Conservation (phyloP, 1,140 invertebrate genomes). For the Lordiphosa stackelbergi region DNA sequence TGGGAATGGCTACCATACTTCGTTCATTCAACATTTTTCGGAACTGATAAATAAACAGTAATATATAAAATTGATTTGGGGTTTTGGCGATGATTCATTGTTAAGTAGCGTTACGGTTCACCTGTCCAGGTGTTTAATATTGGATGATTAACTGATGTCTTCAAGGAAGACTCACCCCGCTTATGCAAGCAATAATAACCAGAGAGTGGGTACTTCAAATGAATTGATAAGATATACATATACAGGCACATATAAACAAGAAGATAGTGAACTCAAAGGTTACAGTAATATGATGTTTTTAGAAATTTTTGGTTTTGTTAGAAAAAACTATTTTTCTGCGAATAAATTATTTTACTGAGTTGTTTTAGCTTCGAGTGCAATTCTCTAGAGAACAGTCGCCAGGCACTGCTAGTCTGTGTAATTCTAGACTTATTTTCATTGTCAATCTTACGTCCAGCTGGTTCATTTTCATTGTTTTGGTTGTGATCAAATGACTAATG, state of each 20-base stretch:
- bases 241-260: not conserved
- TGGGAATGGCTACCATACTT: not conserved
- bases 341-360: too few relatives aligned
- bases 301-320: not conserved
- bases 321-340: too few relatives aligned
- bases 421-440: too few relatives aligned
- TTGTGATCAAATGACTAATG: too few relatives aligned
- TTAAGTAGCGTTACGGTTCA: conserved; percentile 1
- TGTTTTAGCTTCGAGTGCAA: too few relatives aligned
- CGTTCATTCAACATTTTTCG: conserved; percentile 47
- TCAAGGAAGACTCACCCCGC: conserved; percentile 10
- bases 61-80: conserved; percentile 11
- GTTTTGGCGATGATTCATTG: conserved; percentile 36
- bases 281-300: not conserved
- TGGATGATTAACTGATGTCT: conserved; percentile 26
- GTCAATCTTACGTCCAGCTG: too few relatives aligned
- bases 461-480: too few relatives aligned
- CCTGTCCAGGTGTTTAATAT: conserved; percentile 36
- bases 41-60: conserved; percentile 25
- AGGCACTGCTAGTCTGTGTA: too few relatives aligned
- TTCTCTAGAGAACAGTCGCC: too few relatives aligned
- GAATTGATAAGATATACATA: conserved; percentile 33
- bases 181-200: conserved; percentile 31
- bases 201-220: not conserved
- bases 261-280: not conserved